phyloP scores from a whole-genome alignment of 2,888 invertebrate genomes.

The Acanthosepion pharaonis region DNA sequence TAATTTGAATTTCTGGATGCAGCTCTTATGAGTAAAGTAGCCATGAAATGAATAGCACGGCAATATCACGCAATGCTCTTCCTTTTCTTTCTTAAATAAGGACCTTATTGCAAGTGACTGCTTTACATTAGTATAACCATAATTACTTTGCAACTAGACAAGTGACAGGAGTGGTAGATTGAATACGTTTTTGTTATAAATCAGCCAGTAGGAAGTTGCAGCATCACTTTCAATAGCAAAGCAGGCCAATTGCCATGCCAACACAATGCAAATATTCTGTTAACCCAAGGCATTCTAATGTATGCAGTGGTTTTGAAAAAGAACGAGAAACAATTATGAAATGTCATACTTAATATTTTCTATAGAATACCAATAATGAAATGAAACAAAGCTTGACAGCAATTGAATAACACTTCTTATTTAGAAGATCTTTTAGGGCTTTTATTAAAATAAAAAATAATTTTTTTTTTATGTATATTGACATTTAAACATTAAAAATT shows the following conservation, averaged over 20 bases:
- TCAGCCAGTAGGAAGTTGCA: too few relatives aligned
- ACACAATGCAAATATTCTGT: neutral
- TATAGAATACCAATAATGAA: conserved; percentile 15
- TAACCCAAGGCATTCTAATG: neutral
- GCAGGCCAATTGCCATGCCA: neutral
- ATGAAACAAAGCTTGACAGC: neutral
- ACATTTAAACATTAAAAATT: too few relatives aligned
- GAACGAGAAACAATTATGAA: too few relatives aligned
- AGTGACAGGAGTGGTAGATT: too few relatives aligned
- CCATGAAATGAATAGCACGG: neutral
- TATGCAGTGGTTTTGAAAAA: neutral
- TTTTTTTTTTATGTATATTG: too few relatives aligned
- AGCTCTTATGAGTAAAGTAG: neutral
- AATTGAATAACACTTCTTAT: neutral
- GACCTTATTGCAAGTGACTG: neutral
- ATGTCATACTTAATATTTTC: neutral
- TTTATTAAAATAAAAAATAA: neutral
- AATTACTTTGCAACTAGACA: neutral
- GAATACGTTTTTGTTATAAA: too few relatives aligned
- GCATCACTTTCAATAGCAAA: neutral
- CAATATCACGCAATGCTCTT: neutral
- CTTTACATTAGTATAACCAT: neutral
- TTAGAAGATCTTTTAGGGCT: neutral
- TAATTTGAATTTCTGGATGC: neutral
- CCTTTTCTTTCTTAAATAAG: neutral